Evolutionary conservation across 2,888 invertebrate genomes (phyloP).

Genomic region (Drosophila monieri): DNA sequence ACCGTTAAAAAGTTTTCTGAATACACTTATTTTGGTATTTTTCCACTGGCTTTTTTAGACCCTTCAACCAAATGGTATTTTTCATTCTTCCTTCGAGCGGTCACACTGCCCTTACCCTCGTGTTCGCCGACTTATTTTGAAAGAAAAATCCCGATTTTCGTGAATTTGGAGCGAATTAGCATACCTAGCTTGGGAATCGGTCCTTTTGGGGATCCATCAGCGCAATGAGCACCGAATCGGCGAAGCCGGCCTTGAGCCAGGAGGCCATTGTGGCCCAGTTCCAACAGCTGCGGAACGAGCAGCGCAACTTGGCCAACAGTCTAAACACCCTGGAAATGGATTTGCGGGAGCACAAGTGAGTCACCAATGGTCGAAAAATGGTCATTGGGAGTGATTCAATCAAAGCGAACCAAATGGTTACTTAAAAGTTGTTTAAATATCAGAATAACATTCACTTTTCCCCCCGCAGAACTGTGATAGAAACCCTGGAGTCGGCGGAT

Average conservation of each 20-base stretch:
- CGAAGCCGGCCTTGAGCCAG: constrained; percentile 83
- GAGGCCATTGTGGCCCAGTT: constrained; percentile 95
- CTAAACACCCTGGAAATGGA: constrained; percentile 97
- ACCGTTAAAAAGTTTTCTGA: not conserved
- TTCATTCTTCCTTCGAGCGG: not conserved
- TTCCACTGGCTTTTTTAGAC: not conserved
- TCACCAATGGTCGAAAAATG: constrained; percentile 82
- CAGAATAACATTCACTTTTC: not conserved
- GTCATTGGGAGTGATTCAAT: constrained; percentile 42
- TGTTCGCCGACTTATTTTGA: constrained; percentile 41
- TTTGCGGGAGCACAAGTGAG: constrained; percentile 96
- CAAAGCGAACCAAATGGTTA: not conserved
- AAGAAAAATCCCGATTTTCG: constrained; percentile 26
- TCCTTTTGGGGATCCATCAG: constrained; percentile 16
- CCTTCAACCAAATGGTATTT: not conserved
- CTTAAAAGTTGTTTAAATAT: not conserved
- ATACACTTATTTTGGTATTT: not conserved
- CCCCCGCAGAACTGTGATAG: constrained; percentile 93
- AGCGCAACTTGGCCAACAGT: constrained; percentile 93
- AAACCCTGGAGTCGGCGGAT: constrained; percentile 94
- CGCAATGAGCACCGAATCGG: constrained; percentile 81
- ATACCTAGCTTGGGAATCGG: constrained; percentile 12
- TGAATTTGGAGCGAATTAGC: constrained; percentile 4
- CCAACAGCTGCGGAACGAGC: constrained; percentile 93
- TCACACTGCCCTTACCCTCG: constrained; percentile 27